phyloP scores from a whole-genome alignment of 2,113 vertebrate genomes.

The Halichoeres trimaculatus region DNA sequence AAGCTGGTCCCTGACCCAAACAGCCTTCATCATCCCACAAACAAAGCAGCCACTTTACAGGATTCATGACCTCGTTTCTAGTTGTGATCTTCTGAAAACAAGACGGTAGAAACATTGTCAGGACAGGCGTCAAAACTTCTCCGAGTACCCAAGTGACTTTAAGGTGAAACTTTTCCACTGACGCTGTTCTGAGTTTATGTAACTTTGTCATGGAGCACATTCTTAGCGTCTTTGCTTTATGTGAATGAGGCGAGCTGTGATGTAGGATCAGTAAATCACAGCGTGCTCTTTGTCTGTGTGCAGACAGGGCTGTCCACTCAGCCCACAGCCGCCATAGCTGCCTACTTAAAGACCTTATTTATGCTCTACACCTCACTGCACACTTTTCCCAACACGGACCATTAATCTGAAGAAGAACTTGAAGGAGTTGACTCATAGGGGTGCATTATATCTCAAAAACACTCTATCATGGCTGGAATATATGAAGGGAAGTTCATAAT shows the following conservation, averaged over 20 bases:
- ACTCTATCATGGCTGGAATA: constrained; percentile 63
- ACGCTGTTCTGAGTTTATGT: constrained; percentile 43
- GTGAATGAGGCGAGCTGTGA: constrained; percentile 55
- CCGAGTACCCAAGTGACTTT: constrained; percentile 34
- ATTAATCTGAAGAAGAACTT: constrained; percentile 79
- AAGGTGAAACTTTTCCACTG: constrained; percentile 55
- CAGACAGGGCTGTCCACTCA: constrained; percentile 63
- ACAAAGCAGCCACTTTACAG: constrained; percentile 56
- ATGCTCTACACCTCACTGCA: constrained; percentile 77
- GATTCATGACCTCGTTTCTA: constrained; percentile 53
- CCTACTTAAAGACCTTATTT: constrained; percentile 81
- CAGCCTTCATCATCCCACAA: constrained; percentile 44
- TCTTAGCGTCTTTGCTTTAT: constrained; percentile 68
- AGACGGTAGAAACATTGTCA: constrained; percentile 35
- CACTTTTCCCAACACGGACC: constrained; percentile 80
- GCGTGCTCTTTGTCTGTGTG: constrained; percentile 68
- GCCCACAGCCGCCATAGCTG: constrained; percentile 72
- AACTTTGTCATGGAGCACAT: constrained; percentile 47
- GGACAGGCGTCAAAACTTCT: constrained; percentile 45
- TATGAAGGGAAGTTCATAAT: constrained; percentile 56
- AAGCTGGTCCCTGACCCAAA: constrained; percentile 51
- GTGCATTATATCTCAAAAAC: constrained; percentile 69
- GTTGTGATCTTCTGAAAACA: constrained; percentile 46
- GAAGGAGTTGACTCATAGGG: constrained; percentile 73
- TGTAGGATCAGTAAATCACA: constrained; percentile 74